A percentile compares a stretch with the other conserved stretches of the same genome.
Evolutionary conservation across 2,113 vertebrate genomes (phyloP).

Genomic region (Sitta europaea): DNA sequence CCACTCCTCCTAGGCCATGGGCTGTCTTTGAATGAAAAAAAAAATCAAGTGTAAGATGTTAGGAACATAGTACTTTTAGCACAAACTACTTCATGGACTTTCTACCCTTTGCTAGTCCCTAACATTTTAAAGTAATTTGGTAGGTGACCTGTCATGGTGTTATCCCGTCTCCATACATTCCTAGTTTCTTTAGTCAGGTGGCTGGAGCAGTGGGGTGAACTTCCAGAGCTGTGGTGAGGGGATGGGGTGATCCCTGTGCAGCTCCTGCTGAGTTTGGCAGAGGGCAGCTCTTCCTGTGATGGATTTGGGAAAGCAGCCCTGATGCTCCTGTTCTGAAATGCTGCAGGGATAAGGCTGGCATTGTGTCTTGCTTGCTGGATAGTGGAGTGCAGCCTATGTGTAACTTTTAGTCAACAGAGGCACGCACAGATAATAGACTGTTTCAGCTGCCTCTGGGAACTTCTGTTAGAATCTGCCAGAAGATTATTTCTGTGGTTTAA

Average conservation of each 20-base stretch:
- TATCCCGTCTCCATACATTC: background rate
- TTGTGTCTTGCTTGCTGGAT: constrained; percentile 16
- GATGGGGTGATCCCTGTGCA: fast-evolving
- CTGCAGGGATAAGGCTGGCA: constrained; percentile 3
- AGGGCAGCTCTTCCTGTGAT: background rate
- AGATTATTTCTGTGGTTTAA: constrained; percentile 70
- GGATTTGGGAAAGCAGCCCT: background rate
- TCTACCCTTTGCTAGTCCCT: background rate
- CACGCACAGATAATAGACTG: constrained; percentile 42
- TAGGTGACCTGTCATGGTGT: background rate
- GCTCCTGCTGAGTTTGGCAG: background rate
- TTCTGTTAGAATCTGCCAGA: constrained; percentile 63
- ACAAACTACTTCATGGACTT: background rate
- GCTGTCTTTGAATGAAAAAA: background rate
- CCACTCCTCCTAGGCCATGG: background rate
- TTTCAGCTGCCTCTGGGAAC: constrained; percentile 58
- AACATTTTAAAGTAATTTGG: background rate
- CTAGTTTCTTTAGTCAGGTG: background rate
- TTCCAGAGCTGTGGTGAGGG: background rate
- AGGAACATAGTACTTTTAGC: background rate
- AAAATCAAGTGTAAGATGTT: background rate
- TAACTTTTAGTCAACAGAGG: constrained; percentile 49
- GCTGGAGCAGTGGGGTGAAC: fast-evolving
- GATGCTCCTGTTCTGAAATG: background rate
- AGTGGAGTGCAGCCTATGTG: constrained; percentile 20